A percentile compares a stretch with the other conserved stretches of the same genome.
Conservation (phyloP, 2,113 vertebrate genomes). For the Potamarius usumacintae region DNA sequence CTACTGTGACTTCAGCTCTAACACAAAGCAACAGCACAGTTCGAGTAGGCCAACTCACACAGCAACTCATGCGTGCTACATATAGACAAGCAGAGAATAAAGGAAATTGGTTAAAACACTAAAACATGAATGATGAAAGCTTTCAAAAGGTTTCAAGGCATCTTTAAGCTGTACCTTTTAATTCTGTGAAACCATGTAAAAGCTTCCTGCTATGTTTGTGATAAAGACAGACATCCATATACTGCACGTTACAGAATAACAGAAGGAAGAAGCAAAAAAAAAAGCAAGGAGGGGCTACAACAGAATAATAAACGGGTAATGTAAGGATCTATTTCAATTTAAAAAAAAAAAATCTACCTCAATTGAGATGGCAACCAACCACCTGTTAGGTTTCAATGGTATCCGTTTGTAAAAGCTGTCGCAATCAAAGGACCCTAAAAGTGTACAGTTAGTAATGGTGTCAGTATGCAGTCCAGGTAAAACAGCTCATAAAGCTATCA, state of each 20-base stretch:
- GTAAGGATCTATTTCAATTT: slow-evolving; percentile 45
- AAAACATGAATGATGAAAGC: slow-evolving; percentile 35
- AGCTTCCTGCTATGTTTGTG: slow-evolving; percentile 25
- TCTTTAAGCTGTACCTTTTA: background rate
- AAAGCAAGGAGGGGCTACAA: slow-evolving; percentile 21
- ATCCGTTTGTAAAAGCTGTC: slow-evolving; percentile 97
- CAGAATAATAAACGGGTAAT: slow-evolving; percentile 29
- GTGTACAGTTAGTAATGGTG: slow-evolving; percentile 89
- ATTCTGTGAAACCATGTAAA: slow-evolving; percentile 45
- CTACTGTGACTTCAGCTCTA: slow-evolving; percentile 6
- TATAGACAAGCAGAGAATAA: slow-evolving; percentile 42
- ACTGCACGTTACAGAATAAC: slow-evolving; percentile 29
- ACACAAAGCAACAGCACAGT: slow-evolving; percentile 48
- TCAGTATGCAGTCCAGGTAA: slow-evolving; percentile 83
- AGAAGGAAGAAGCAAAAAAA: slow-evolving; percentile 26
- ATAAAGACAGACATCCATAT: slow-evolving; percentile 30
- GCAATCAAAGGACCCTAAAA: slow-evolving; percentile 97
- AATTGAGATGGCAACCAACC: slow-evolving; percentile 89
- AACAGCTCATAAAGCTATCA: slow-evolving; percentile 62
- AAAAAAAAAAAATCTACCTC: slow-evolving; percentile 89
- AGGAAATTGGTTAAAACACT: slow-evolving; percentile 37
- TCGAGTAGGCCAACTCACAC: slow-evolving; percentile 40
- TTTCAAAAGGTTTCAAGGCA: slow-evolving; percentile 50
- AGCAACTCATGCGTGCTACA: slow-evolving; percentile 26
- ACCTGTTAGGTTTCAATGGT: slow-evolving; percentile 91